Conservation (phyloP, 2,888 invertebrate species). For the Argyra leucocephala region DNA sequence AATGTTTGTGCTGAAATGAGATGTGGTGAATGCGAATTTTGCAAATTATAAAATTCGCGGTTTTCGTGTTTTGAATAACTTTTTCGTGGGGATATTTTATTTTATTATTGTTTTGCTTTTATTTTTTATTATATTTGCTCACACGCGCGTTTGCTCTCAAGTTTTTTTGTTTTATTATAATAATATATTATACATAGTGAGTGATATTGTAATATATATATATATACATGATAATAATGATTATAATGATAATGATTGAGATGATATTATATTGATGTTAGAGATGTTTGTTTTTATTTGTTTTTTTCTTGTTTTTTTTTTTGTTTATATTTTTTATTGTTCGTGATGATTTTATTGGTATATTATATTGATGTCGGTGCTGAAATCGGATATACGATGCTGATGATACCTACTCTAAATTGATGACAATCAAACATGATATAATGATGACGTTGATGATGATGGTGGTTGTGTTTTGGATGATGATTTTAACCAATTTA, state of each 20-base stretch:
- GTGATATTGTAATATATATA: too few species aligned
- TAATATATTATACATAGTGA: background rate
- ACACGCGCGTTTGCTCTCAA: background rate
- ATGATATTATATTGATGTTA: too few species aligned
- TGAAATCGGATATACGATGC: background rate
- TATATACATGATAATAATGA: background rate
- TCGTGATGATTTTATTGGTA: background rate
- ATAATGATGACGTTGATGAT: conserved; percentile 3
- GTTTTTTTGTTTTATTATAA: background rate
- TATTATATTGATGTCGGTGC: background rate
- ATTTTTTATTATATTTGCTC: background rate
- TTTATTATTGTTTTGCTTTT: too few species aligned
- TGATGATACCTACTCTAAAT: background rate
- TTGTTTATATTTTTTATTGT: background rate
- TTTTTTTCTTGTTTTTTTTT: too few species aligned
- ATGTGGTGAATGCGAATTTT: too few species aligned
- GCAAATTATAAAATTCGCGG: too few species aligned
- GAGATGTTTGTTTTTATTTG: too few species aligned
- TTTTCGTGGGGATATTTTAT: too few species aligned
- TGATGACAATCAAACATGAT: too few species aligned
- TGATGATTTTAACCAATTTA: background rate
- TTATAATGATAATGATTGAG: too few species aligned
- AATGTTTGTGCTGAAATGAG: too few species aligned
- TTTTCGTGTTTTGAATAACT: too few species aligned
- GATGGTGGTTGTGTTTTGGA: background rate